Evolutionary conservation across 2,797 vertebrate species (phyloP).

Genomic region (Saxicola maurus): DNA sequence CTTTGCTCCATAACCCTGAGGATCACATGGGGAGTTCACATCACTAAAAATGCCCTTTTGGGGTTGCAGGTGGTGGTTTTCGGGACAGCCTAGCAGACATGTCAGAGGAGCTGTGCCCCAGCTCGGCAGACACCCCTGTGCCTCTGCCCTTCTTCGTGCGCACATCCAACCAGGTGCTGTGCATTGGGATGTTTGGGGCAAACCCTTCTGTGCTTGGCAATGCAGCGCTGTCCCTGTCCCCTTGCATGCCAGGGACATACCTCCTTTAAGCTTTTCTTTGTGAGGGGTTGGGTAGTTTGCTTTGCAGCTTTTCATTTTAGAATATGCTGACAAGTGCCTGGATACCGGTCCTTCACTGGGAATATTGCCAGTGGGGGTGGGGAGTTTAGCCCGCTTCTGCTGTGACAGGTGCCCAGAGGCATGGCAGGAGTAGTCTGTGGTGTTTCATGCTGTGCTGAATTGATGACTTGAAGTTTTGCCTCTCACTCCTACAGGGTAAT

Average conservation of each 20-base stretch:
- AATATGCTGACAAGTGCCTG: neutral
- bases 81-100: conserved; percentile 96
- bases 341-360: neutral
- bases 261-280: neutral
- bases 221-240: neutral
- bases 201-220: neutral
- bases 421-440: neutral
- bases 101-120: conserved; percentile 96
- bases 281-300: neutral
- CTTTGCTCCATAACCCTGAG: neutral
- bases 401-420: neutral
- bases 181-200: neutral
- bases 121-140: conserved; percentile 88
- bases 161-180: conserved; percentile 90
- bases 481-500: conserved; percentile 74
- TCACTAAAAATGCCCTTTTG: neutral
- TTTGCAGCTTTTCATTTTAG: neutral
- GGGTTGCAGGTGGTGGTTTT: conserved; percentile 86
- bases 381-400: neutral
- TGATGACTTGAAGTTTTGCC: neutral
- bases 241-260: neutral
- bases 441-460: neutral
- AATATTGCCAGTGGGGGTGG: neutral
- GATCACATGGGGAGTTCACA: neutral
- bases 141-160: conserved; percentile 93